Evolutionary conservation across 2,888 invertebrate genomes (phyloP), one percentile per base, ranked within the genome.

Genomic region (Bursaphelenchus okinawaensis): DNA sequence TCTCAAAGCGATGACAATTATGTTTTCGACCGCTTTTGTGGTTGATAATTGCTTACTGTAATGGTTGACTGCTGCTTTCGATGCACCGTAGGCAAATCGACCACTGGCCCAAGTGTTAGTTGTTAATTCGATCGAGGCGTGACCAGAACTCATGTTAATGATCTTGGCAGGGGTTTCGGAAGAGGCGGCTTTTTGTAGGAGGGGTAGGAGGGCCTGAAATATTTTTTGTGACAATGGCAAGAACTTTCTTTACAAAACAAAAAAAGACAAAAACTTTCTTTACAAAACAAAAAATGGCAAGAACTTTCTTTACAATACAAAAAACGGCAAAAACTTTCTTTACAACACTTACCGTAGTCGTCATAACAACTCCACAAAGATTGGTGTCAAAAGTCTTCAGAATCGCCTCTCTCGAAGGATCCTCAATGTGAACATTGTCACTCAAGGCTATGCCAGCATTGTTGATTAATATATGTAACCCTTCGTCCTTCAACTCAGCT

Each of bases 401-500:
- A 27, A 59, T 27, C 29, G 4, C 16, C 12, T 59, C 52, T 22
- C 60, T 31, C 12, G 23, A 23, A 2, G 60, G 60, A 51, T 59
- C 8, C 50, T 24, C 40, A 1, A 40, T 31, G 16, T 20, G 60
- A n/a, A 20, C 16, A 9, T 6, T 40, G 3, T 40, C 40, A 16
- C n/a, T 40, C 40, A 40, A 60, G 26, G 63, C 60, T 9, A 70
- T 20, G 28, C 70, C 70, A 16, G 70, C 69, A 50, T 70, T 70
- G 28, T 70, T 70, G 55, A 70, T 66, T 19, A 70, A 60, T 23
- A 70, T 20, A 31, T 66, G 63, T 4, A 70, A 57, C 4, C 70
- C 70, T 50, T 69, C 63, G 20, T 67, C 62, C 24, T 65, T 64
- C 19, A 70, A 59, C 23, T 63, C 52, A 50, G 31, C 31, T 16